Percentiles rank a stretch among this genome's conserved stretches.
phyloP scores from a whole-genome alignment of 2,797 vertebrate genomes.

The Syngnathus acus region DNA sequence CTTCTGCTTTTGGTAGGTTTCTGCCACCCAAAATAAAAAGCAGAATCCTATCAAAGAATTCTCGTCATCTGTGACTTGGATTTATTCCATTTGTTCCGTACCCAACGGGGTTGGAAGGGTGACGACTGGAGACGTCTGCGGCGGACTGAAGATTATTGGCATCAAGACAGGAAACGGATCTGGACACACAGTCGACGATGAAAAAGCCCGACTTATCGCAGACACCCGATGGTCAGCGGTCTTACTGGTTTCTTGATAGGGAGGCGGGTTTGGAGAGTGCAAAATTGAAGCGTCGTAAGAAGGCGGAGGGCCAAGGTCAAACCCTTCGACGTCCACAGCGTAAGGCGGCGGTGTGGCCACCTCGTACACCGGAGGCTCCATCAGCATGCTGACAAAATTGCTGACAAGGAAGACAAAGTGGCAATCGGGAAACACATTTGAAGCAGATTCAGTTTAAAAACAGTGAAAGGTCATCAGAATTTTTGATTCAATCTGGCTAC shows the following conservation, averaged over 20 bases:
- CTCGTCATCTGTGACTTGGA: neutral
- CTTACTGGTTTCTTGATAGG: slow-evolving; percentile 20
- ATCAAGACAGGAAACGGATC: slow-evolving; percentile 49
- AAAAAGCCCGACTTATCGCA: neutral
- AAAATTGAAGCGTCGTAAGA: neutral
- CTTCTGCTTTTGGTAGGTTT: neutral
- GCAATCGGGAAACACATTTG: neutral
- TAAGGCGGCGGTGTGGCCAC: slow-evolving; percentile 29
- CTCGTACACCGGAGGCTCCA: slow-evolving; percentile 59
- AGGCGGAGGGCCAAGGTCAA: neutral
- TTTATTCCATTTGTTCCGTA: slow-evolving; percentile 16
- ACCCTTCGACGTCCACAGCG: neutral
- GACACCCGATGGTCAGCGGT: neutral
- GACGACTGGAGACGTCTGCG: neutral
- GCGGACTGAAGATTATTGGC: slow-evolving; percentile 7
- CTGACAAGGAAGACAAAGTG: slow-evolving; percentile 8
- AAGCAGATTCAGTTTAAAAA: neutral
- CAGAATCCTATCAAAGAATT: too few relatives aligned
- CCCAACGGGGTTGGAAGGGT: slow-evolving; percentile 36
- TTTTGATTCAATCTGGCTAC: too few relatives aligned
- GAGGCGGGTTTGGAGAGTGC: slow-evolving; percentile 20
- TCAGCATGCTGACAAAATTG: slow-evolving; percentile 23
- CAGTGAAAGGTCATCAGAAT: too few relatives aligned
- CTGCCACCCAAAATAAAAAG: too few relatives aligned
- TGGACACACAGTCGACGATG: slow-evolving; percentile 14